phyloP scores from a whole-genome alignment of 2,797 vertebrate species.

The Coendou prehensilis region DNA sequence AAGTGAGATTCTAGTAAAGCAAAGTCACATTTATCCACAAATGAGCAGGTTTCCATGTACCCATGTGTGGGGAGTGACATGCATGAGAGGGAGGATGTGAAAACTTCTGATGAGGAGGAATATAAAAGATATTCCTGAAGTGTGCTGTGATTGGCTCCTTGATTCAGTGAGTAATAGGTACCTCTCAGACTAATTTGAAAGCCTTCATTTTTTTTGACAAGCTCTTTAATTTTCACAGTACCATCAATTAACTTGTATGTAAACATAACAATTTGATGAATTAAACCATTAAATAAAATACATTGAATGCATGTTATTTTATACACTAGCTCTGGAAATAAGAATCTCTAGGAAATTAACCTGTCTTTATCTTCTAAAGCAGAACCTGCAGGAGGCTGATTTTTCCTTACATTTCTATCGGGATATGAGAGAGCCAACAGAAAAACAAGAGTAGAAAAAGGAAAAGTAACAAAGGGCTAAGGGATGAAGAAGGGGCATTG shows the following conservation, averaged over 20 bases:
- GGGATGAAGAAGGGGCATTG: neutral
- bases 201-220: slow-evolving; percentile 80
- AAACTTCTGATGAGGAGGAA: slow-evolving; percentile 71
- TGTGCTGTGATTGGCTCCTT: slow-evolving; percentile 75
- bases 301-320: slow-evolving; percentile 57
- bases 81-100: slow-evolving; percentile 7
- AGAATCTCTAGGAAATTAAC: slow-evolving; percentile 73
- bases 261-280: slow-evolving; percentile 80
- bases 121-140: slow-evolving; percentile 68
- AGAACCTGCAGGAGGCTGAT: slow-evolving; percentile 50
- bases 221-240: slow-evolving; percentile 78
- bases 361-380: slow-evolving; percentile 71
- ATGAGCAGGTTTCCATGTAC: slow-evolving; percentile 42
- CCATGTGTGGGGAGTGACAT: slow-evolving; percentile 43
- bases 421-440: neutral
- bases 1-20: slow-evolving; percentile 21
- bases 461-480: neutral
- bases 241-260: slow-evolving; percentile 80
- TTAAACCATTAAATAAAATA: slow-evolving; percentile 80
- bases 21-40: slow-evolving; percentile 59
- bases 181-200: slow-evolving; percentile 80
- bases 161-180: slow-evolving; percentile 80
- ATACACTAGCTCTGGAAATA: slow-evolving; percentile 55
- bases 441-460: neutral
- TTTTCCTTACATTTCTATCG: slow-evolving; percentile 29